Base-by-base conservation (phyloP, 2,888 invertebrate species). In the Lathronympha strigana region DNA sequence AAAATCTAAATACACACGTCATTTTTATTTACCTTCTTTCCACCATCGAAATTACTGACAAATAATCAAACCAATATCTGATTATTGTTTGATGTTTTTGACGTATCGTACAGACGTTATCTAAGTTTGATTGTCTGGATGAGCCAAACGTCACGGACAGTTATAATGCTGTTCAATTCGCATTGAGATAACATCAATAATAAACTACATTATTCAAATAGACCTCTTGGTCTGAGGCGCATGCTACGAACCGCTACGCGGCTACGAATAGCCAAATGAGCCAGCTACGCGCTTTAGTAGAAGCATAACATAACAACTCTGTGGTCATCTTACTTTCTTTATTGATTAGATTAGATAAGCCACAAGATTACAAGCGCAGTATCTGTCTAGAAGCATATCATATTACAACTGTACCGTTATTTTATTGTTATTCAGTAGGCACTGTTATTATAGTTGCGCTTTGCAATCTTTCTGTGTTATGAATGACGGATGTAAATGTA, bases 211-310 rank as follows among this genome's bases (percentile, higher is more conserved):
- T n/a, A n/a, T n/a, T n/a, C n/a, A n/a, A n/a, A n/a, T 28, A 8
- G 28, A 28, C 28, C 28, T 28, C 8, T 33, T 5, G 33, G 1
- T 33, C 13, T 33, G 28, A 8, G 28, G 5, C 28, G 28, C 28
- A 33, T 9, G 57, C 57, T 57, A 57, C 57, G 57, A 45, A 31
- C 11, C 25, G 23, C 45, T 43, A 31, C 57, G 57, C 57, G n/a
- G 28, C 25, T 57, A 45, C 43, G 57, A 57, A 31, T 43, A 57
- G 8, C 4, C 15, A 21, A 55, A 28, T 13, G 13, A 31, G 43
- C 31, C 33, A 51, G 51, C 55, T 55, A 55, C 54, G 54, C 11
- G 23, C 5, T 28, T 40, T 11, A 54, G 25, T 17, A 4, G 25
- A 11, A 17, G 13, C 15, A 9, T 23, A 15, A 21, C 19, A 9